Percentiles rank a stretch among this genome's conserved stretches.
Conservation (phyloP, 2,797 vertebrate genomes). For the Coranthus polyacanthus region DNA sequence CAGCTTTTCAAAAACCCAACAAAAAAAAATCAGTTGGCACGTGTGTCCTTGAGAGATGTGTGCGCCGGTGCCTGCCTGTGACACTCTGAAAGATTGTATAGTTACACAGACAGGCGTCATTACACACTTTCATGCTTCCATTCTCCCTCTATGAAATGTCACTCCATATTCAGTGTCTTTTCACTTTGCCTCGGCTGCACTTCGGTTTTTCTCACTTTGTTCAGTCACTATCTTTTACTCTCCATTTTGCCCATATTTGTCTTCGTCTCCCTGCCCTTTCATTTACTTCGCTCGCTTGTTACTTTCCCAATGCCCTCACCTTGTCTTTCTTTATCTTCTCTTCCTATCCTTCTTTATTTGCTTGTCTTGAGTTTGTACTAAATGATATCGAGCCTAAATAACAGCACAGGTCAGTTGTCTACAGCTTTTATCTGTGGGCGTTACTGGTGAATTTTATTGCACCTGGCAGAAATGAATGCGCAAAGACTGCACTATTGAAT, state of each 20-base stretch:
- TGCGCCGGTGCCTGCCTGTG: slow-evolving; percentile 13
- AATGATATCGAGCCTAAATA: slow-evolving; percentile 1
- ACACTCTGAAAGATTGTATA: slow-evolving; percentile 35
- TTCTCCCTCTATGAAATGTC: slow-evolving; percentile 58
- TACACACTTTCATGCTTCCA: slow-evolving; percentile 67
- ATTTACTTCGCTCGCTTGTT: neutral
- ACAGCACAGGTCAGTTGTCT: slow-evolving; percentile 12
- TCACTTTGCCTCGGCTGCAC: slow-evolving; percentile 19
- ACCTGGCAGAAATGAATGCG: slow-evolving; percentile 3
- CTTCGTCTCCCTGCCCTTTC: slow-evolving; percentile 44
- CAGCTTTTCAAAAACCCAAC: neutral
- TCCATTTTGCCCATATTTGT: slow-evolving; percentile 46
- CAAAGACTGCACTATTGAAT: neutral
- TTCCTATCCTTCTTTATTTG: neutral
- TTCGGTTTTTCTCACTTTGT: slow-evolving; percentile 36
- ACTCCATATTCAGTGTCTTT: slow-evolving; percentile 53
- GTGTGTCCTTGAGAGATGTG: slow-evolving; percentile 19
- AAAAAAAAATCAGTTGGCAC: neutral
- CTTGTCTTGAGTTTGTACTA: neutral
- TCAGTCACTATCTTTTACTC: slow-evolving; percentile 48
- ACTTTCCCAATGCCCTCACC: slow-evolving; percentile 7
- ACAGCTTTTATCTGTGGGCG: neutral
- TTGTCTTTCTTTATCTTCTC: slow-evolving; percentile 18
- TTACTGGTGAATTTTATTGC: slow-evolving; percentile 4
- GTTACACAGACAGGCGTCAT: slow-evolving; percentile 65